Conservation (phyloP, 2,888 invertebrate species). For the Drosophila quinaria region DNA sequence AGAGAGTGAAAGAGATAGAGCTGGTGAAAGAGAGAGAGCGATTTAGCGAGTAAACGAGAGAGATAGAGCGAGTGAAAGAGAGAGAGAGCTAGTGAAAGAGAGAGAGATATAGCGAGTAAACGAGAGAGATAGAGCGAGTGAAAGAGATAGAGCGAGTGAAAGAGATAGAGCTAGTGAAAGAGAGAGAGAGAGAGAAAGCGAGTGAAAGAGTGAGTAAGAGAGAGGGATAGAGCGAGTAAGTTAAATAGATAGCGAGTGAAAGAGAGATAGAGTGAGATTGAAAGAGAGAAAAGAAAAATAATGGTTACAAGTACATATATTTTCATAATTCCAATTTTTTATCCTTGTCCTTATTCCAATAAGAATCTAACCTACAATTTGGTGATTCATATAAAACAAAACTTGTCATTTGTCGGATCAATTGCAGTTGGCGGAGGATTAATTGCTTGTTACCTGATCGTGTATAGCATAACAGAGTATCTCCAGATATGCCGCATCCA, state of each 20-base stretch:
- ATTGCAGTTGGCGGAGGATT: neutral
- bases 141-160: neutral
- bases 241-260: neutral
- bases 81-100: no score
- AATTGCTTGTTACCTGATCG: neutral
- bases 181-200: neutral
- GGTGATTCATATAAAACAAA: no score
- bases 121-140: neutral
- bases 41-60: neutral
- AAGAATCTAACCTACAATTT: no score
- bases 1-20: no score
- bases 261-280: neutral
- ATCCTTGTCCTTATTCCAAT: no score
- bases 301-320: no score
- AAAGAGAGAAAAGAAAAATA: neutral
- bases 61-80: neutral
- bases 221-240: no score
- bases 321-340: no score
- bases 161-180: neutral
- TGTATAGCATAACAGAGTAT: constrained; percentile 3
- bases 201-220: no score
- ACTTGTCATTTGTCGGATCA: no score
- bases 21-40: no score
- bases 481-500: constrained; percentile 2
- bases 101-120: neutral